Conservation (phyloP, 2,113 vertebrate species). For the Pseudopodoces humilis region DNA sequence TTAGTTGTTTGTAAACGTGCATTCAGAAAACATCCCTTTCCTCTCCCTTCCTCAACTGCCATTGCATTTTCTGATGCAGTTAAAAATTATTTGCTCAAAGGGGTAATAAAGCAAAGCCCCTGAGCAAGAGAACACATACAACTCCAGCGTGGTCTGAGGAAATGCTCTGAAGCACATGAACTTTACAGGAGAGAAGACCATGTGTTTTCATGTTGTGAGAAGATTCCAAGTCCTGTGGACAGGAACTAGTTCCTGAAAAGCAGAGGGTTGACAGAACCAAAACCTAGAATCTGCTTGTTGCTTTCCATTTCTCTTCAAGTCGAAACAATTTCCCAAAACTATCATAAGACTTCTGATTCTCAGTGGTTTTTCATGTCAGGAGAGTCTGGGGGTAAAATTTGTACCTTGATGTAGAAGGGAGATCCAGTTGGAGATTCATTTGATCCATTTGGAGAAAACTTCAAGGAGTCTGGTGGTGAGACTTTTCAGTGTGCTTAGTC, state of each 20-base stretch:
- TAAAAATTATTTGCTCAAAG: slow-evolving; percentile 47
- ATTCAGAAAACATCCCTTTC: slow-evolving; percentile 50
- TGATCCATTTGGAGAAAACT: not conserved
- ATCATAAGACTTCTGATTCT: not conserved
- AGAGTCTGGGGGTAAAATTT: not conserved
- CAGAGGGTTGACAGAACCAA: slow-evolving; percentile 4
- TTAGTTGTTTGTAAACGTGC: not conserved
- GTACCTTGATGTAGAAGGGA: not conserved
- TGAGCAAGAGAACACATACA: not conserved
- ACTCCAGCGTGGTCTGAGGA: not conserved
- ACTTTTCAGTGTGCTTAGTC: not conserved
- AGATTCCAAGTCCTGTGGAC: not conserved
- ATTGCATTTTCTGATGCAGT: slow-evolving; percentile 27
- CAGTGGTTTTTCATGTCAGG: not conserved
- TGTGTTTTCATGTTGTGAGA: not conserved
- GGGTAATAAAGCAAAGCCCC: not conserved
- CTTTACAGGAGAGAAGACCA: not conserved
- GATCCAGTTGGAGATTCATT: no score
- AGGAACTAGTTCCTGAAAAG: slow-evolving; percentile 29
- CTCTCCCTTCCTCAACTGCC: not conserved
- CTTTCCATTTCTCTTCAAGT: not conserved
- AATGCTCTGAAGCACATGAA: not conserved
- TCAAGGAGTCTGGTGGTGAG: not conserved
- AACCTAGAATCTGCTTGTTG: not conserved
- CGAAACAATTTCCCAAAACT: not conserved